Base-by-base conservation (phyloP, 2,113 vertebrate species). In the Morone chrysops region DNA sequence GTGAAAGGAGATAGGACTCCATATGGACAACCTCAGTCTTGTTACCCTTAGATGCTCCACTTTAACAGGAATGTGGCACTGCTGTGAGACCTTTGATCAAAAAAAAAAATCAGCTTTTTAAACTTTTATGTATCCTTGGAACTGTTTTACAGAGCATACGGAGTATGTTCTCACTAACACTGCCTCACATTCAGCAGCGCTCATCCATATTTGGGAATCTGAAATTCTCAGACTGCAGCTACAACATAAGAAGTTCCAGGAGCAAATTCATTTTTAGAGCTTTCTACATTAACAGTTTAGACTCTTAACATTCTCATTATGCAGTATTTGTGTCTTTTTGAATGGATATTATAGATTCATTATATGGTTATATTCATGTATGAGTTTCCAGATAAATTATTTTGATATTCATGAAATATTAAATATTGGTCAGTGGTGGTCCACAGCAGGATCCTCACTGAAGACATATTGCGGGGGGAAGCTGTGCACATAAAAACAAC, bases 1-100 rank as follows among this genome's bases (percentile, higher is more conserved):
- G 22, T 78, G 91, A 92, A 92, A 94, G 85, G 62, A 87, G 86
- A 94, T 86, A 81, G 80, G 80, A 36, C 53, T 63, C 89, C 93
- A 93, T 88, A 84, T 92, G 92, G 90, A 80, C 83, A 17, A 50
- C 54, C 8, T 50, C 17, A 51, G 82, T 45, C 66, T 43, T 47
- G 57, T 67, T 63, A 61, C 56, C 43, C 61, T 8, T 54, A 1
- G 18, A 62, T 40, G 5, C 84, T 63, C 54, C 80, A 73, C 83
- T 73, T 59, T 79, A 57, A 51, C 67, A 79, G 72, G 88, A 93
- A 87, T 86, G 75, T 11, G 72, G 61, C 70, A 0, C 66, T 51
- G 81, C 85, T 85, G 69, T 87, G 75, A 83, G 69, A 79, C 74
- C 41, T 70, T 47, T 41, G 59, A 70, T 81, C 57, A 20, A 47